Conservation (phyloP, 1,140 invertebrate species). For the Riptortus pedestris region DNA sequence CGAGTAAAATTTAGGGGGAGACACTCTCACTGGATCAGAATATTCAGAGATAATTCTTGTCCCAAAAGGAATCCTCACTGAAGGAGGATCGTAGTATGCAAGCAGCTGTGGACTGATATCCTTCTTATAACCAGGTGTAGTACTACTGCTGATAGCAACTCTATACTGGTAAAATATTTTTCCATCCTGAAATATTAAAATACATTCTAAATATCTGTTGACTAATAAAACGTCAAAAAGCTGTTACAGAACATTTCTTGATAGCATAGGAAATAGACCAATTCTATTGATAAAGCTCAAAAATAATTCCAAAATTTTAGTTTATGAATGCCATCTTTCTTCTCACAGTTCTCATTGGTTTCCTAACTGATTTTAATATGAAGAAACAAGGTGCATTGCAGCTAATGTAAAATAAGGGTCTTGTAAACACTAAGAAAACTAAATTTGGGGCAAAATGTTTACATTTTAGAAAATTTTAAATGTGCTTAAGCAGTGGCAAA, state of each 20-base stretch:
- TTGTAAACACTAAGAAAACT: too few relatives aligned
- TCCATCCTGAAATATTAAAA: constrained; percentile 1
- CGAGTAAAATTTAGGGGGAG: not conserved
- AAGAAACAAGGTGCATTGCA: too few relatives aligned
- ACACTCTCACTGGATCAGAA: not conserved
- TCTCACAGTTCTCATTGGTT: too few relatives aligned
- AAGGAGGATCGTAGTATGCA: not conserved
- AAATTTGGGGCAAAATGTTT: too few relatives aligned
- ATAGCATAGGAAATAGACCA: not conserved
- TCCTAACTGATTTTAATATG: too few relatives aligned
- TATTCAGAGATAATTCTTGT: not conserved
- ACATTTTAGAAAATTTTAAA: too few relatives aligned
- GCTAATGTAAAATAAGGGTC: too few relatives aligned
- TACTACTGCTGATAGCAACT: not conserved
- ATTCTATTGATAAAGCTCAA: not conserved
- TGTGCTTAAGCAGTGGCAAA: too few relatives aligned
- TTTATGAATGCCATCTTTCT: too few relatives aligned
- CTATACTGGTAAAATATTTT: not conserved
- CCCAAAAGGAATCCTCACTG: not conserved
- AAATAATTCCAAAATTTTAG: too few relatives aligned
- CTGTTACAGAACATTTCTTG: not conserved
- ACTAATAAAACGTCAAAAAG: not conserved
- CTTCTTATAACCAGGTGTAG: constrained; percentile 1
- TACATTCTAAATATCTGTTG: not conserved
- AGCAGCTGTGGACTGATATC: not conserved